Evolutionary conservation across 2,888 invertebrate genomes (phyloP).

Genomic region (Drosophila testacea): DNA sequence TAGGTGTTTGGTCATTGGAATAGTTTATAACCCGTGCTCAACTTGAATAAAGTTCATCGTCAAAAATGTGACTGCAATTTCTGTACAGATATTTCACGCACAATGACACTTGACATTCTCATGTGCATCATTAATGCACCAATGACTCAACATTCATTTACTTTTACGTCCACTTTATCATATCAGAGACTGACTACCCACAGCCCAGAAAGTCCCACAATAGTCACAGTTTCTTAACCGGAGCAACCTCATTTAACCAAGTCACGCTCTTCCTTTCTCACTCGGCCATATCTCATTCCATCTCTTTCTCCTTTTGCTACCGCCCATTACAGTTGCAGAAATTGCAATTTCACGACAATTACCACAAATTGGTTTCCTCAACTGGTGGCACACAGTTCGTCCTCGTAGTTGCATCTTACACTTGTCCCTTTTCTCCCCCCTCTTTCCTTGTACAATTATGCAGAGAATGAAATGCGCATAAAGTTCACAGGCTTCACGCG

Average conservation of each 20-base stretch:
- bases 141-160: constrained; percentile 38
- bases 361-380: constrained; percentile 81
- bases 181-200: constrained; percentile 25
- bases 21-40: constrained; percentile 3
- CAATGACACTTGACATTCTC: constrained; percentile 22
- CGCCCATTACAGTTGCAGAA: constrained; percentile 76
- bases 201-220: constrained; percentile 5
- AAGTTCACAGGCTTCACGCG: constrained; percentile 53
- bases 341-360: constrained; percentile 81
- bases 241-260: constrained; percentile 56
- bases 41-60: constrained; percentile 9
- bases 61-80: no score
- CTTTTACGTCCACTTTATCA: constrained; percentile 43
- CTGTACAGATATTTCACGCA: constrained; percentile 17
- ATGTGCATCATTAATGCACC: constrained; percentile 39
- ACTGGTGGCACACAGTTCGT: constrained; percentile 61
- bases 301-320: constrained; percentile 30
- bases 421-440: constrained; percentile 7
- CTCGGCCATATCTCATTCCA: background rate
- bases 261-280: constrained; percentile 41
- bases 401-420: constrained; percentile 40
- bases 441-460: constrained; percentile 61
- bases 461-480: constrained; percentile 48
- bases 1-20: constrained; percentile 23
- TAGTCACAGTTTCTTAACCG: constrained; percentile 38